phyloP scores from a whole-genome alignment of 2,797 vertebrate genomes.

The Paguma larvata region DNA sequence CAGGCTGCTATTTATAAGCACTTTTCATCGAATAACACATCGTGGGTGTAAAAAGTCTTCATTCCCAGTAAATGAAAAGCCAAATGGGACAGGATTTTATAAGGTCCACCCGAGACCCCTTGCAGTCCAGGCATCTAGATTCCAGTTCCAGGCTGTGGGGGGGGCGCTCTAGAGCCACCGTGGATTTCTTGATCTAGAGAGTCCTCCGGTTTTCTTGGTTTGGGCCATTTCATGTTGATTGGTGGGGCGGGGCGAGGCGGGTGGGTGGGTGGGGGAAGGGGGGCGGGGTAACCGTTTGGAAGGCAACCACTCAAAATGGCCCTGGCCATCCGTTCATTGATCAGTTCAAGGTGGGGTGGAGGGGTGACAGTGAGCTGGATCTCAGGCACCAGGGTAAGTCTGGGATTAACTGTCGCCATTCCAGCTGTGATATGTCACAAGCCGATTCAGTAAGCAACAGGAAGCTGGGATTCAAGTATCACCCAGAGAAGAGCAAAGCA shows the following conservation, averaged over 20 bases:
- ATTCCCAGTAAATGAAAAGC: constrained; percentile 55
- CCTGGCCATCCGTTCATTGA: not conserved
- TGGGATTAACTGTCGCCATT: not conserved
- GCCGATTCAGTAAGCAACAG: not conserved
- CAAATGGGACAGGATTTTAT: not conserved
- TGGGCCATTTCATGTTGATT: not conserved
- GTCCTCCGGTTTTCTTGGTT: constrained; percentile 35
- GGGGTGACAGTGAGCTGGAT: not conserved
- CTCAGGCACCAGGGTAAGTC: not conserved
- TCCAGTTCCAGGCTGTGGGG: not conserved
- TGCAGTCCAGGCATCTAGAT: not conserved
- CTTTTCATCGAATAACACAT: constrained; percentile 51
- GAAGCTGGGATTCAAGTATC: not conserved
- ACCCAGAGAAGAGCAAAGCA: not conserved
- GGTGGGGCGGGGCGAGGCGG: not conserved
- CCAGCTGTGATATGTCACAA: not conserved
- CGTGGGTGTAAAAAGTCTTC: constrained; percentile 33
- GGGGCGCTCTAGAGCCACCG: not conserved
- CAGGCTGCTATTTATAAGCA: constrained; percentile 70
- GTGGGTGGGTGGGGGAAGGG: no score
- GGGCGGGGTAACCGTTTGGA: not conserved
- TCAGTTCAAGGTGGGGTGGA: not conserved
- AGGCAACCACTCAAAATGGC: not conserved
- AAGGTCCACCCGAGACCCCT: not conserved
- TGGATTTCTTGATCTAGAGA: not conserved